These are phyloP conservation scores for Macheiramphus alcinus DNA, from an alignment of 2,113 vertebrate genomes.

Conservation along the genomic window DNA sequence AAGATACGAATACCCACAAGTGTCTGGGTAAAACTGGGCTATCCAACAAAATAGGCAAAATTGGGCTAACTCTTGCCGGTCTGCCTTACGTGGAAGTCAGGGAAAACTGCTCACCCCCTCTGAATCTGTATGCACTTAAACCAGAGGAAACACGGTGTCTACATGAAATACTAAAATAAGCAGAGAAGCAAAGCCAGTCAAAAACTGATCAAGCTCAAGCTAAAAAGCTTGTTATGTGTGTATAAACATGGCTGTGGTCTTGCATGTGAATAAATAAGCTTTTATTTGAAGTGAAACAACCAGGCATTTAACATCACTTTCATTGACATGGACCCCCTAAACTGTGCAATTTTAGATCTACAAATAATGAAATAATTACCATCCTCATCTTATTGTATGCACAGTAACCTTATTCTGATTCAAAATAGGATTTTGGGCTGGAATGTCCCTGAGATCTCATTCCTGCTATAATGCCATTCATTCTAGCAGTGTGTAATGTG, in stretches of 20 bases:
- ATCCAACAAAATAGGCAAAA: background rate
- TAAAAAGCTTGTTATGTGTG: background rate
- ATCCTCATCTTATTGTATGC: background rate
- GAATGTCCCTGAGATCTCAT: background rate
- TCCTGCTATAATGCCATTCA: background rate
- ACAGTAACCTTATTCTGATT: background rate
- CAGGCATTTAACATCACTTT: background rate
- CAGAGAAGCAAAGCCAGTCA: background rate
- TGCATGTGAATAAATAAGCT: background rate
- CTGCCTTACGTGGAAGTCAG: background rate
- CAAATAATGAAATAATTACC: background rate
- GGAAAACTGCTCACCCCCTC: background rate
- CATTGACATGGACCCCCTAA: background rate
- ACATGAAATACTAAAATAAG: background rate
- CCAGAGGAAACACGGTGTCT: background rate
- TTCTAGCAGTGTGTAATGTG: background rate
- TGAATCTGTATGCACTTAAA: background rate
- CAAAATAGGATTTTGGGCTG: background rate
- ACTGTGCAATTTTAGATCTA: background rate
- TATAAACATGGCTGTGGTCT: background rate
- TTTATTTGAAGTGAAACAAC: background rate
- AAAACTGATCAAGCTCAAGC: background rate
- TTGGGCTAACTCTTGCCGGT: background rate
- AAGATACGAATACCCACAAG: background rate
- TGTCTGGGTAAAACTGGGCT: background rate